Percentiles rank a stretch among this genome's conserved stretches.
phyloP scores from a whole-genome alignment of 2,113 vertebrate species.

The Laterallus jamaicensis region DNA sequence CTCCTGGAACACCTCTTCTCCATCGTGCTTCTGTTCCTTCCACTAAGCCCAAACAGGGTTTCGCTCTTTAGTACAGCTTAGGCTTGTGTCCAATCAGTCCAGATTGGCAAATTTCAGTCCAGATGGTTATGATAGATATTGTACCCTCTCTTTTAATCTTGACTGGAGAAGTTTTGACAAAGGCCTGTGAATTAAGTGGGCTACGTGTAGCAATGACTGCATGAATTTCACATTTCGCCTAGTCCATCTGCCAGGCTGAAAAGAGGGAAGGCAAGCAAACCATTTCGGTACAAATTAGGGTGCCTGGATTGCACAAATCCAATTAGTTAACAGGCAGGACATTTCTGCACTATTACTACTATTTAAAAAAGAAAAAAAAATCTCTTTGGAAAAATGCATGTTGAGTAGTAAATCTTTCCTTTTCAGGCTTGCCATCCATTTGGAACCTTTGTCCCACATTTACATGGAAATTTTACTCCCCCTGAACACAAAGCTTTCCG shows the following conservation, averaged over 20 bases:
- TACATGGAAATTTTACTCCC: conserved; percentile 68
- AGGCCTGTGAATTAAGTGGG: conserved; percentile 63
- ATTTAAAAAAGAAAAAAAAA: conserved; percentile 1
- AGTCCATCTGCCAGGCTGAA: conserved; percentile 62
- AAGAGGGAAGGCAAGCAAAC: conserved; percentile 39
- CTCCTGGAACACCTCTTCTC: not conserved
- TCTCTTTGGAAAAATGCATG: not conserved
- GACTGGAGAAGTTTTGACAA: conserved; percentile 69
- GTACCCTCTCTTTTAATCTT: conserved; percentile 56
- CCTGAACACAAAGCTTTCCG: conserved; percentile 47
- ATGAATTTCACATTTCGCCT: conserved; percentile 62
- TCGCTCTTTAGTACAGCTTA: conserved; percentile 17
- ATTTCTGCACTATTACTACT: conserved; percentile 57
- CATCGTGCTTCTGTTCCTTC: not conserved
- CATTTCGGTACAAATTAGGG: conserved; percentile 42
- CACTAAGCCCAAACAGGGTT: not conserved
- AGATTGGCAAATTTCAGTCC: conserved; percentile 69
- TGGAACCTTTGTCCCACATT: conserved; percentile 63
- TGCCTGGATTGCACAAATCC: conserved; percentile 33
- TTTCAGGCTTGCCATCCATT: conserved; percentile 57
- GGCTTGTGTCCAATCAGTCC: conserved; percentile 56
- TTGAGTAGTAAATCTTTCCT: conserved; percentile 51
- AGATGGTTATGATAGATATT: conserved; percentile 70
- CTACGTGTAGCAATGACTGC: conserved; percentile 49
- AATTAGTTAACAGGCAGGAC: conserved; percentile 53